phyloP scores from a whole-genome alignment of 1,140 invertebrate species.

The Frieseomelitta varia region DNA sequence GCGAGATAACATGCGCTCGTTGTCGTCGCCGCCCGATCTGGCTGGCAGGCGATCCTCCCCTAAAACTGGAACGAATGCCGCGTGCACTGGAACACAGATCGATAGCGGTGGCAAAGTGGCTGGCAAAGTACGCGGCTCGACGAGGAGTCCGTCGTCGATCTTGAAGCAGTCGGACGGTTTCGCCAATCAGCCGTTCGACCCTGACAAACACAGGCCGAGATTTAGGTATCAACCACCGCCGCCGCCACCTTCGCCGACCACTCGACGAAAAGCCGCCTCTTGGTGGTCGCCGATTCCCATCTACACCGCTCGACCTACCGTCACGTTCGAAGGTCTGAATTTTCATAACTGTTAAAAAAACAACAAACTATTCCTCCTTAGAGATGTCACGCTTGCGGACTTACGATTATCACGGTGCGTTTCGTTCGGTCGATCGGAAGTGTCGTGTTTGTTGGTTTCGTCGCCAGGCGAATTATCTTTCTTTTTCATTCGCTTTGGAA shows the following conservation, averaged over 20 bases:
- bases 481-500: too few species aligned
- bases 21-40: constrained; percentile 82
- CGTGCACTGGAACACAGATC: constrained; percentile 41
- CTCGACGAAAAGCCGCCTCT: constrained; percentile 76
- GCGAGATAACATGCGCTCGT: constrained; percentile 85
- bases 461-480: too few species aligned
- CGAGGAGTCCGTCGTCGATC: constrained; percentile 83
- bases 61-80: not conserved
- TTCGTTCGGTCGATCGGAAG: not conserved
- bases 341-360: constrained; percentile 4
- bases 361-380: not conserved
- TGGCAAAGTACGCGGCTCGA: constrained; percentile 25
- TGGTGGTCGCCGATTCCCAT: constrained; percentile 82
- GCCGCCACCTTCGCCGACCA: constrained; percentile 71
- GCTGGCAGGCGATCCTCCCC: constrained; percentile 54
- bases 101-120: not conserved
- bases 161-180: constrained; percentile 84
- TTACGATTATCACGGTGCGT: not conserved
- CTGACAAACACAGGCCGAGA: constrained; percentile 87
- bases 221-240: constrained; percentile 88
- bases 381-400: too few species aligned
- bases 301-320: constrained; percentile 85
- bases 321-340: constrained; percentile 89
- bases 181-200: constrained; percentile 88
- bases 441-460: too few species aligned